phyloP scores from a whole-genome alignment of 2,888 invertebrate genomes.

The Ophion slaviceki region DNA sequence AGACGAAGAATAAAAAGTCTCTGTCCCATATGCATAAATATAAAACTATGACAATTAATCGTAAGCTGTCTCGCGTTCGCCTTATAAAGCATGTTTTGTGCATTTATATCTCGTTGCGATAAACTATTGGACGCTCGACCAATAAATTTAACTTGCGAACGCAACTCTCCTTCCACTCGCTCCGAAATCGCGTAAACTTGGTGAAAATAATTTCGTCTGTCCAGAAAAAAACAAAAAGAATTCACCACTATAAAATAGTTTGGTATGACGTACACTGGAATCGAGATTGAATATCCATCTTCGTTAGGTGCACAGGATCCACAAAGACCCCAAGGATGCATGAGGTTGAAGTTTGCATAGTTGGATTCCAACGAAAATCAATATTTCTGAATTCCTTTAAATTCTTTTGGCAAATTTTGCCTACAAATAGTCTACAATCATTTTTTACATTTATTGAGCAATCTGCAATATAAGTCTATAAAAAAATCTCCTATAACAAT shows the following conservation, averaged over 20 bases:
- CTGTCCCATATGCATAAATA: not conserved
- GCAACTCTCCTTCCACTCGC: not conserved
- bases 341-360: too few species aligned
- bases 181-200: not conserved
- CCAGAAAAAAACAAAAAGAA: too few species aligned
- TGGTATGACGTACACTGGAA: not conserved
- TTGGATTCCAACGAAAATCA: too few species aligned
- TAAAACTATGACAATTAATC: not conserved
- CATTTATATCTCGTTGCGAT: not conserved
- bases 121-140: not conserved
- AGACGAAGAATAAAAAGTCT: not conserved
- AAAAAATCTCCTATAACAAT: too few species aligned
- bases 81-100: not conserved
- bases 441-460: too few species aligned
- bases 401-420: too few species aligned
- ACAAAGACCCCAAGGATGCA: too few species aligned
- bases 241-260: not conserved
- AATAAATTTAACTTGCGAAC: not conserved
- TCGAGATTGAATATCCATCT: too few species aligned
- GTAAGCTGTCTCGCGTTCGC: not conserved
- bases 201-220: not conserved
- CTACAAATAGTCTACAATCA: too few species aligned
- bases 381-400: too few species aligned
- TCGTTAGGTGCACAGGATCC: too few species aligned
- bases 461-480: too few species aligned